A percentile compares a stretch with the other conserved stretches of the same genome.
Conservation (phyloP, 2,113 vertebrate genomes). For the Loxodonta africana region DNA sequence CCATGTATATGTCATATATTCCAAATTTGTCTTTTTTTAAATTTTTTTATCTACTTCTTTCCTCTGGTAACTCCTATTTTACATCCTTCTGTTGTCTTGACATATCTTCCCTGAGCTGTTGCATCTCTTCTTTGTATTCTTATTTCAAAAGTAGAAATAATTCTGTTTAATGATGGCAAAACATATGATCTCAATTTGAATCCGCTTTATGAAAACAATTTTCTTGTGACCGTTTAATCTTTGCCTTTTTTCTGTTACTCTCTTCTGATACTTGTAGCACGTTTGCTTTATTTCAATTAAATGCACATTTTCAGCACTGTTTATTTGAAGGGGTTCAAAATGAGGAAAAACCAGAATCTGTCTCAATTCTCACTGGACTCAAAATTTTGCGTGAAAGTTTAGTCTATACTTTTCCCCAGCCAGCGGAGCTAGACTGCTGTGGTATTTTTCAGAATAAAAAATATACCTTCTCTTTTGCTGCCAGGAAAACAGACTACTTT, state of each 20-base stretch:
- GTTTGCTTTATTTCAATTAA: conserved; percentile 30
- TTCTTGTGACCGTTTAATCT: neutral
- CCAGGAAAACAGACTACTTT: neutral
- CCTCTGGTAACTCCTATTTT: neutral
- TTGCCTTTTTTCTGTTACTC: neutral
- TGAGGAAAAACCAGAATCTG: neutral
- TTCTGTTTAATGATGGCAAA: neutral
- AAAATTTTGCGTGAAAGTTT: neutral
- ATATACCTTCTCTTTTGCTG: neutral
- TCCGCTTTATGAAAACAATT: neutral
- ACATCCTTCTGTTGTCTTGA: neutral
- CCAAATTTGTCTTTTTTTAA: neutral
- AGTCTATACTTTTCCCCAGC: neutral
- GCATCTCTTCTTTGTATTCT: neutral
- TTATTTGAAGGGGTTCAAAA: neutral
- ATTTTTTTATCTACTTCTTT: neutral
- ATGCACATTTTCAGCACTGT: neutral
- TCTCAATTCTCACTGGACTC: neutral
- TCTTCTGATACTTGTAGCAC: neutral
- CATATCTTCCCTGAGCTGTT: neutral
- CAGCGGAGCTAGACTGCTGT: neutral
- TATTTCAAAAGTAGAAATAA: neutral
- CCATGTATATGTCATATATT: neutral
- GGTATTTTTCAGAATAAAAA: neutral
- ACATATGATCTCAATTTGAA: neutral